Percentiles rank a stretch among this genome's conserved stretches.
These are phyloP conservation scores for Steinernema hermaphroditum DNA, from an alignment of 2,888 invertebrate species.

Conservation along the genomic window DNA sequence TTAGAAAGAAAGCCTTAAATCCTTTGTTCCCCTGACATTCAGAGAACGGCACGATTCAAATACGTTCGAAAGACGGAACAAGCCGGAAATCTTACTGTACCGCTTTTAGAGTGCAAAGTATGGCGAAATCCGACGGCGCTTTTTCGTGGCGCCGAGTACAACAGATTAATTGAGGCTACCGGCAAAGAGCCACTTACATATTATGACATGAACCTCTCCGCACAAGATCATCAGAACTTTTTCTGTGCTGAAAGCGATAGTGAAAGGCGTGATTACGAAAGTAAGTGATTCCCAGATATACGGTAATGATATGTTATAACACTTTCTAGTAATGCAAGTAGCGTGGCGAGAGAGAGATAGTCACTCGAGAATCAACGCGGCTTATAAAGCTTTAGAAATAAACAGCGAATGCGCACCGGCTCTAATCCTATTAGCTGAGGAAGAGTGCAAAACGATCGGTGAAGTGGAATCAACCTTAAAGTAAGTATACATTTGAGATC, in stretches of 20 bases:
- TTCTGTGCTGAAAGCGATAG: constrained; percentile 88
- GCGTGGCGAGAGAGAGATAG: constrained; percentile 95
- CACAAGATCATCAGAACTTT: constrained; percentile 96
- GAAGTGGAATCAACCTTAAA: constrained; percentile 70
- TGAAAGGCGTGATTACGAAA: constrained; percentile 84
- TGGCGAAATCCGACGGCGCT: constrained; percentile 95
- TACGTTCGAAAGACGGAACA: too few species aligned
- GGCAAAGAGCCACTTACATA: constrained; percentile 93
- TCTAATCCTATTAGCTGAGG: constrained; percentile 86
- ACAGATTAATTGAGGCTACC: constrained; percentile 79
- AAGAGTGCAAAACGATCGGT: constrained; percentile 87
- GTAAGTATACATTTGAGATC: constrained; percentile 36
- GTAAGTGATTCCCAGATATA: constrained; percentile 66
- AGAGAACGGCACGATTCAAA: too few species aligned
- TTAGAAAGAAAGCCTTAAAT: too few species aligned
- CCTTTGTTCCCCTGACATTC: too few species aligned
- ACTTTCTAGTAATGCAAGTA: constrained; percentile 72
- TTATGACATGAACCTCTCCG: constrained; percentile 97
- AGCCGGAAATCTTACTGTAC: too few species aligned
- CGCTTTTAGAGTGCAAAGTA: constrained; percentile 83
- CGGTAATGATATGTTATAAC: constrained; percentile 39
- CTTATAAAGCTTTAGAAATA: constrained; percentile 79
- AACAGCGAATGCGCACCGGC: constrained; percentile 81
- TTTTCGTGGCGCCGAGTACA: constrained; percentile 93
- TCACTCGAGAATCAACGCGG: constrained; percentile 84